Percentiles rank a stretch among this genome's conserved stretches.
phyloP scores from a whole-genome alignment of 2,888 invertebrate species.

The Leptopterna dolabrata region DNA sequence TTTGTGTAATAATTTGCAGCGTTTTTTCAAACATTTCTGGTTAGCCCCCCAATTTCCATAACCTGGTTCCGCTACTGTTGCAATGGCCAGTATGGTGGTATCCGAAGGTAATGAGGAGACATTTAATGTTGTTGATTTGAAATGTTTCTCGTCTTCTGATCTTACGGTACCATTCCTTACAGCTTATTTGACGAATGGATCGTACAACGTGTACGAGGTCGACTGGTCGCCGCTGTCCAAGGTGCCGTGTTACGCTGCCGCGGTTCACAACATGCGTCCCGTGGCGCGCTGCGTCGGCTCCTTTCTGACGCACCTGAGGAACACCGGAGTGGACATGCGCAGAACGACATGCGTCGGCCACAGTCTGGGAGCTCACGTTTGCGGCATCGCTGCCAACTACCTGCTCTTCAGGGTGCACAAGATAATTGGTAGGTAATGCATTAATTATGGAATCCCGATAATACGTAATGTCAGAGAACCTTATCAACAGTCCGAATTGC shows the following conservation, averaged over 20 bases:
- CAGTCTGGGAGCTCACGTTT: slow-evolving; percentile 78
- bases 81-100: too few relatives aligned
- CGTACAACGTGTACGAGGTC: slow-evolving; percentile 80
- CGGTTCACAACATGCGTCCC: slow-evolving; percentile 79
- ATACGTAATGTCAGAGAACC: too few relatives aligned
- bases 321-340: slow-evolving; percentile 73
- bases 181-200: slow-evolving; percentile 80
- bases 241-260: slow-evolving; percentile 77
- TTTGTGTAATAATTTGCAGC: too few relatives aligned
- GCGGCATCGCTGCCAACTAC: slow-evolving; percentile 80
- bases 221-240: slow-evolving; percentile 83
- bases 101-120: too few relatives aligned
- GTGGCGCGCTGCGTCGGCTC: slow-evolving; percentile 79
- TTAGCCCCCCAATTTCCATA: too few relatives aligned
- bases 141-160: too few relatives aligned
- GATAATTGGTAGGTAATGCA: slow-evolving; percentile 73
- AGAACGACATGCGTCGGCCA: slow-evolving; percentile 82
- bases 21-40: too few relatives aligned
- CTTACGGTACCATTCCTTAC: too few relatives aligned
- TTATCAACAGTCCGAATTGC: too few relatives aligned
- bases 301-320: slow-evolving; percentile 73
- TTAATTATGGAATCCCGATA: not conserved
- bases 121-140: too few relatives aligned
- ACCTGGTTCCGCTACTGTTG: too few relatives aligned
- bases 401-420: slow-evolving; percentile 78